A percentile compares a stretch with the other conserved stretches of the same genome.
These are phyloP conservation scores for Micropoecilia bifurca DNA, from an alignment of 2,797 vertebrate genomes.

Conservation along the genomic window DNA sequence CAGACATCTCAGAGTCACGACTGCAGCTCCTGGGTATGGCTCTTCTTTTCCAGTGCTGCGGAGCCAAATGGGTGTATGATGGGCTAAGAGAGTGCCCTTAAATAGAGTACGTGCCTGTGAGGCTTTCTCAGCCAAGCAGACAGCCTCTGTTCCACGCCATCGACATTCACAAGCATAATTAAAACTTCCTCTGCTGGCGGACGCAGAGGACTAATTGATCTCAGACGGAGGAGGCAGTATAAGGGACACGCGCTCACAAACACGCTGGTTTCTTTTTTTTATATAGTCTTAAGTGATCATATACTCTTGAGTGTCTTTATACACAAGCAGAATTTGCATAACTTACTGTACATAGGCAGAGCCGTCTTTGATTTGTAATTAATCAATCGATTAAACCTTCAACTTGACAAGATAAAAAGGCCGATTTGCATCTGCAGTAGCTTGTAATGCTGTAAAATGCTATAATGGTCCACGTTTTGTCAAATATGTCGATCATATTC, in stretches of 20 bases:
- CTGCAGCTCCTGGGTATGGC: constrained; percentile 4
- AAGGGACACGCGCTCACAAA: constrained; percentile 9
- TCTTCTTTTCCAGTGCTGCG: constrained; percentile 7
- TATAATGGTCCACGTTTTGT: constrained; percentile 41
- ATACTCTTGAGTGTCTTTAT: constrained; percentile 4
- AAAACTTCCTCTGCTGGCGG: constrained; percentile 58
- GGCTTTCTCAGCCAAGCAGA: constrained; percentile 49
- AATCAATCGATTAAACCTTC: constrained; percentile 53
- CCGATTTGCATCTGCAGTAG: constrained; percentile 54
- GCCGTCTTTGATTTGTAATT: constrained; percentile 38
- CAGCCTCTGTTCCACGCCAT: constrained; percentile 44
- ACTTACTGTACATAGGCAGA: neutral
- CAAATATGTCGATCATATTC: constrained; percentile 46
- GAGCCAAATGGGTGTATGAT: constrained; percentile 45
- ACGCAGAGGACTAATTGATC: constrained; percentile 64
- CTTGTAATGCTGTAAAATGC: constrained; percentile 42
- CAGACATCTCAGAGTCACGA: constrained; percentile 4
- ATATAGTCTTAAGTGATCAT: neutral
- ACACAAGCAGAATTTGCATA: constrained; percentile 26
- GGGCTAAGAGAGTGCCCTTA: constrained; percentile 47
- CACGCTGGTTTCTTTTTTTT: neutral
- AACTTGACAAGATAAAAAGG: constrained; percentile 24
- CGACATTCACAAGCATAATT: constrained; percentile 69
- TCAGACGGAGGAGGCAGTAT: constrained; percentile 37
- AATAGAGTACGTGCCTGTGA: constrained; percentile 43